phyloP scores from a whole-genome alignment of 1,140 invertebrate genomes.

The Lasioglossum baleicum region DNA sequence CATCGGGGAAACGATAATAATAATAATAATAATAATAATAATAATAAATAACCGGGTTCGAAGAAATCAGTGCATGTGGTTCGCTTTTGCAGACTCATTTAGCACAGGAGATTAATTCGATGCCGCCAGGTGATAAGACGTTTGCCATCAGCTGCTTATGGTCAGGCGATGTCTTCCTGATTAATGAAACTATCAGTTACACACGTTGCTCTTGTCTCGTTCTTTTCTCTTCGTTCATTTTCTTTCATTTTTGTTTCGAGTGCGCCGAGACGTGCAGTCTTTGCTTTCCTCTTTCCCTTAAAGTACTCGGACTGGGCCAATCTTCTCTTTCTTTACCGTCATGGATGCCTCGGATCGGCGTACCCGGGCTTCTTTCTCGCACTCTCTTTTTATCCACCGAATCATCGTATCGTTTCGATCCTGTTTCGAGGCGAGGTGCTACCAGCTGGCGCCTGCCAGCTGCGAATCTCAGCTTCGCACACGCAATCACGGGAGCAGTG shows the following conservation, averaged over 20 bases:
- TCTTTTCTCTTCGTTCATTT: background rate
- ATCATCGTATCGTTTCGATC: background rate
- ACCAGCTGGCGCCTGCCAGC: conserved; percentile 56
- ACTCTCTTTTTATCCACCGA: too few relatives aligned
- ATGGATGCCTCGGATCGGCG: too few relatives aligned
- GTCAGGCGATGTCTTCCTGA: conserved; percentile 61
- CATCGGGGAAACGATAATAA: too few relatives aligned
- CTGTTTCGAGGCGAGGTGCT: conserved; percentile 16
- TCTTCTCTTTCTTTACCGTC: background rate
- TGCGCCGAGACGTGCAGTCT: too few relatives aligned
- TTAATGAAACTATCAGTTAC: conserved; percentile 70
- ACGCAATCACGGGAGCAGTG: conserved; percentile 28
- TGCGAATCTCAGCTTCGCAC: conserved; percentile 25
- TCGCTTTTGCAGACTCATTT: conserved; percentile 12
- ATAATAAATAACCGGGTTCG: too few relatives aligned
- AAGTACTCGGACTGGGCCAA: background rate
- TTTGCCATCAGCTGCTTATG: conserved; percentile 45
- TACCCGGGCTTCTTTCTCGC: background rate
- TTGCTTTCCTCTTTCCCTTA: background rate
- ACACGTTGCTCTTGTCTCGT: conserved; percentile 26
- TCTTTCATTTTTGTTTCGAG: too few relatives aligned
- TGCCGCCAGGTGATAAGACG: conserved; percentile 49
- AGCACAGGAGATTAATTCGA: conserved; percentile 17
- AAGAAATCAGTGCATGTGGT: conserved; percentile 32
- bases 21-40: too few relatives aligned